Evolutionary conservation across 2,113 vertebrate genomes (phyloP), one percentile per base, ranked within the genome.

Genomic region (Salvelinus namaycush): DNA sequence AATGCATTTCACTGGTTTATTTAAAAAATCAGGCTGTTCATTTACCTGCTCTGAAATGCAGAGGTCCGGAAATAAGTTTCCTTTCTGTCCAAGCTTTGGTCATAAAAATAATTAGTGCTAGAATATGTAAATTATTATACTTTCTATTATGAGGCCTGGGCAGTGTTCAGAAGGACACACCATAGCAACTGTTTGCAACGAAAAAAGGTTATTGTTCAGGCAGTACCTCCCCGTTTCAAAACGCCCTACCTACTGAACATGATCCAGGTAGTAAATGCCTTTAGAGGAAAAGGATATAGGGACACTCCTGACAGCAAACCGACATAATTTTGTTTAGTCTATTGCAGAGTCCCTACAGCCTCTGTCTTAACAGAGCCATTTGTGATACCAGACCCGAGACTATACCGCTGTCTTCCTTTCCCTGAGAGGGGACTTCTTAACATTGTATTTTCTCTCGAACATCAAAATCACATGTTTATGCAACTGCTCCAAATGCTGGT

Each of bases 401-500:
- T 73, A 73, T 73, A 78, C 60, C 68, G 72, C 39, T 67, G 31
- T 78, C 14, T 18, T 70, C 70, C 54, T 51, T 73, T 84, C 68
- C 80, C 84, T 84, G 77, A 84, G 39, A 44, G 73, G 70, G 73
- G 74, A 74, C 13, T 26, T 48, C 16, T 71, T 70, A 22, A 65
- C 31, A 26, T 34, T 34, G 7, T 34, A 34, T 34, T 34, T 34
- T 34, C 34, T 34, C 34, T 34, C 7, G 7, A 34, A 34, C 24
- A 68, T 20, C 26, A 62, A 60, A 70, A 16, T 64, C 39, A 72
- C 39, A 59, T 71, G 9, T 44, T 8, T n/a, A 78, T 27, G 70
- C 77, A 78, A 20, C 26, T 59, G 69, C 54, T 82, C 79, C 59
- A 74, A 76, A 69, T 76, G 74, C 81, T 86, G 82, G 79, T 87